phyloP scores from a whole-genome alignment of 2,888 invertebrate species.

The Drosophila gaucha region DNA sequence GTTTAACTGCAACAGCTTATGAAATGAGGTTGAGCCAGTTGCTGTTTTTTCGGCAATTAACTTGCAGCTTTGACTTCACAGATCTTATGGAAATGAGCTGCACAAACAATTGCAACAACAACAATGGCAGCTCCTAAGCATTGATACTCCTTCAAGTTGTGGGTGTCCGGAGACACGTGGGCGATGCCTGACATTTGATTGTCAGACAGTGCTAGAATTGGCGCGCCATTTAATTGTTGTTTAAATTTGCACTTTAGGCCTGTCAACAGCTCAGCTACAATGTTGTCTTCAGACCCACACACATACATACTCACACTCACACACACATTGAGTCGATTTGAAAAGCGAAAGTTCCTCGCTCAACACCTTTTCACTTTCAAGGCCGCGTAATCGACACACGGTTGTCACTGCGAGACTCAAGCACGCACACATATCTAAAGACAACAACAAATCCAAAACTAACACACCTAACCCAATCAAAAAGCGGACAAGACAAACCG shows the following conservation, averaged over 20 bases:
- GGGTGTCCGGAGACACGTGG: constrained; percentile 40
- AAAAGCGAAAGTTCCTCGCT: constrained; percentile 60
- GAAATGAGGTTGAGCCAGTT: constrained; percentile 66
- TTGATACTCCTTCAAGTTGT: constrained; percentile 20
- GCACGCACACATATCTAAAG: constrained; percentile 11
- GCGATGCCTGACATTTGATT: constrained; percentile 66
- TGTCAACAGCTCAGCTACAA: constrained; percentile 27
- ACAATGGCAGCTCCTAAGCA: background rate
- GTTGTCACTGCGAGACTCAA: constrained; percentile 47
- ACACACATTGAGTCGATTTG: constrained; percentile 1
- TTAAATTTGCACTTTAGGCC: constrained; percentile 54
- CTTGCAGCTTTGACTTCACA: constrained; percentile 40
- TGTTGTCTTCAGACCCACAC: constrained; percentile 21
- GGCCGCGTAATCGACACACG: constrained; percentile 74
- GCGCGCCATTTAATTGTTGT: constrained; percentile 58
- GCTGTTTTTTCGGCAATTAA: constrained; percentile 51
- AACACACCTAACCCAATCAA: constrained; percentile 53
- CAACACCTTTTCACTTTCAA: constrained; percentile 84
- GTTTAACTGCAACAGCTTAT: constrained; percentile 69
- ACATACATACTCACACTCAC: constrained; percentile 1
- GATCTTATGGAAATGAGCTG: constrained; percentile 64
- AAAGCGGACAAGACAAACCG: constrained; percentile 46
- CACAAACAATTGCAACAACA: constrained; percentile 7
- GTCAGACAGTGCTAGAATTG: constrained; percentile 57
- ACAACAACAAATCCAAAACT: constrained; percentile 39